Evolutionary conservation across 1,140 invertebrate species (phyloP).

Genomic region (Cherax destructor): DNA sequence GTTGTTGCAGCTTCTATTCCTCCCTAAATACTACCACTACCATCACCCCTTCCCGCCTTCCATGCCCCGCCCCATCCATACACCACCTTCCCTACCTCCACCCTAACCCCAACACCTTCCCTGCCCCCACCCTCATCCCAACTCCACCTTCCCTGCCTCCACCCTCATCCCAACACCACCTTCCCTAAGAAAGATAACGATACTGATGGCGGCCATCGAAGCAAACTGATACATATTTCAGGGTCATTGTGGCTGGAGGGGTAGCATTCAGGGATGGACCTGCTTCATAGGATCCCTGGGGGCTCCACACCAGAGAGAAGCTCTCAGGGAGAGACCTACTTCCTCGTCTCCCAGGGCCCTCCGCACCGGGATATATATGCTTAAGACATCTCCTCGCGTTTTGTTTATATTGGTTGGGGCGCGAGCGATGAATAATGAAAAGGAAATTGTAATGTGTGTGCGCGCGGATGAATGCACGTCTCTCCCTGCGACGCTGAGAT

Average conservation of each 20-base stretch:
- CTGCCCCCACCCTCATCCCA: not conserved
- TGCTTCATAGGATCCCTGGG: not conserved
- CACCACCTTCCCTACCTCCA: not conserved
- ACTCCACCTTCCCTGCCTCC: no score
- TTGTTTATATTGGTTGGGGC: not conserved
- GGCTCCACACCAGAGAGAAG: not conserved
- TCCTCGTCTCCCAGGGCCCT: not conserved
- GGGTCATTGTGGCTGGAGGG: not conserved
- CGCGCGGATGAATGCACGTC: not conserved
- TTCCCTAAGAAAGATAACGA: not conserved
- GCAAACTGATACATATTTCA: slow-evolving; percentile 35
- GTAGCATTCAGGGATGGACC: not conserved
- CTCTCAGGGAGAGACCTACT: not conserved
- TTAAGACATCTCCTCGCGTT: not conserved
- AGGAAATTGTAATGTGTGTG: not conserved
- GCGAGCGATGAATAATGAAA: not conserved
- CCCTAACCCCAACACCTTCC: not conserved
- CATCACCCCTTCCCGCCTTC: no score
- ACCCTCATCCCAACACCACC: no score
- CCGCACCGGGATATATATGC: not conserved
- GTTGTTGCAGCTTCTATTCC: no score
- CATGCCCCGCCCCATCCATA: no score
- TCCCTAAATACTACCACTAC: no score
- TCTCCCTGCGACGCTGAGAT: no score
- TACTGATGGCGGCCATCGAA: slow-evolving; percentile 4